These are phyloP conservation scores for Brachyhypopomus occidentalis DNA, from an alignment of 2,113 vertebrate species.

Conservation along the genomic window DNA sequence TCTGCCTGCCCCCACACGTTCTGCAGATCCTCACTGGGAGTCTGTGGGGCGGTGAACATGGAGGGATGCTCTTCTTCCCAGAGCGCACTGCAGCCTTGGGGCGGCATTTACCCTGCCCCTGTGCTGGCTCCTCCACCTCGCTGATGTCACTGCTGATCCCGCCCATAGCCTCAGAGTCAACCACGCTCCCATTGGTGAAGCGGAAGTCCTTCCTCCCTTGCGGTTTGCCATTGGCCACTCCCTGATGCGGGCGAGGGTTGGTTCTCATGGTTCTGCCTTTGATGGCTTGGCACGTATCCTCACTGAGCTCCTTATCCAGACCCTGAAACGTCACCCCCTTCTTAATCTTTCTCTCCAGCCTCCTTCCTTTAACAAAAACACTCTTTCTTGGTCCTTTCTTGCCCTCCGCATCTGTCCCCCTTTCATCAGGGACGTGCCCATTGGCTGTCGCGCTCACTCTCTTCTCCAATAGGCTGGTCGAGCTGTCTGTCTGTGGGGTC, in stretches of 20 bases:
- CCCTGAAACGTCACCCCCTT: slow-evolving; percentile 77
- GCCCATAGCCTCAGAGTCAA: slow-evolving; percentile 72
- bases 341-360: slow-evolving; percentile 67
- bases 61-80: slow-evolving; percentile 47
- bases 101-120: too few species aligned
- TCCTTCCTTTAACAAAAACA: slow-evolving; percentile 68
- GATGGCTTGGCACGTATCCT: slow-evolving; percentile 56
- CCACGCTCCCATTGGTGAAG: slow-evolving; percentile 74
- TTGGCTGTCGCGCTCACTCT: slow-evolving; percentile 54
- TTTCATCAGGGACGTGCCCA: slow-evolving; percentile 55
- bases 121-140: slow-evolving; percentile 50
- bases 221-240: slow-evolving; percentile 34
- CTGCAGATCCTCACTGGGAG: slow-evolving; percentile 64
- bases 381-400: slow-evolving; percentile 65
- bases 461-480: slow-evolving; percentile 46
- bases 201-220: slow-evolving; percentile 60
- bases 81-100: slow-evolving; percentile 47
- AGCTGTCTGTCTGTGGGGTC: slow-evolving; percentile 46
- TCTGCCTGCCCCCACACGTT: slow-evolving; percentile 65
- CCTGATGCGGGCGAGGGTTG: slow-evolving; percentile 60
- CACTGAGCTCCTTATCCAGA: slow-evolving; percentile 49
- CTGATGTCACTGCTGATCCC: slow-evolving; percentile 67
- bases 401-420: slow-evolving; percentile 48
- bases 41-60: slow-evolving; percentile 47
- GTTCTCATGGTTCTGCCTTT: slow-evolving; percentile 64